Evolutionary conservation across 2,113 vertebrate species (phyloP).

Genomic region (Pachycephala philippinensis): DNA sequence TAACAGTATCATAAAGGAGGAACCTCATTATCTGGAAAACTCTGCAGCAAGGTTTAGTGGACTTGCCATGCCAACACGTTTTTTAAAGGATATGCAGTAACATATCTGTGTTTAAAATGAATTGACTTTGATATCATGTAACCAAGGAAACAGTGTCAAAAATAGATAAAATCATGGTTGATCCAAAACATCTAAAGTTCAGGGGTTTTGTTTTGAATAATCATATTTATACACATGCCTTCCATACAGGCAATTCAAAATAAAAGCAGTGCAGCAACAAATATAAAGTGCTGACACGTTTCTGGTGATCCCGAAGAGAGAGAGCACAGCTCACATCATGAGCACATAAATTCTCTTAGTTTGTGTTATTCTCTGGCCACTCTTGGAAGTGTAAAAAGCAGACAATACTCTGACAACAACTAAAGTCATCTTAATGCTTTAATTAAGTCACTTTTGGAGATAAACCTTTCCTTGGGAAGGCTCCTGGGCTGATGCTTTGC

Average conservation of each 20-base stretch:
- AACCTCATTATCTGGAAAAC: neutral
- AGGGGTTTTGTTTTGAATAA: neutral
- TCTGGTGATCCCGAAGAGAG: neutral
- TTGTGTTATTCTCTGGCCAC: neutral
- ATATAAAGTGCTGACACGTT: neutral
- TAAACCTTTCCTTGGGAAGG: neutral
- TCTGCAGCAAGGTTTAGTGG: neutral
- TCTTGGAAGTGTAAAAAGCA: neutral
- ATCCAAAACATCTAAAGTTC: neutral
- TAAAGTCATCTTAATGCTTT: neutral
- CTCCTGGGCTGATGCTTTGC: neutral
- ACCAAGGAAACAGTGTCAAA: neutral
- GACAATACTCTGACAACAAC: neutral
- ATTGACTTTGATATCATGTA: neutral
- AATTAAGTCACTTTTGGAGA: neutral
- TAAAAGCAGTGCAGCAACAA: neutral
- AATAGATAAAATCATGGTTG: neutral
- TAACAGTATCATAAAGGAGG: neutral
- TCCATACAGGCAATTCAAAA: neutral
- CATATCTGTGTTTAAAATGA: neutral
- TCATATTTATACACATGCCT: neutral
- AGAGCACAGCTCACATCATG: too few species aligned
- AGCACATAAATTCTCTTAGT: neutral
- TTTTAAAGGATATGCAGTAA: neutral
- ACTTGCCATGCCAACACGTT: neutral